Evolutionary conservation across 2,113 vertebrate genomes (phyloP).

Genomic region (Gallinago media): DNA sequence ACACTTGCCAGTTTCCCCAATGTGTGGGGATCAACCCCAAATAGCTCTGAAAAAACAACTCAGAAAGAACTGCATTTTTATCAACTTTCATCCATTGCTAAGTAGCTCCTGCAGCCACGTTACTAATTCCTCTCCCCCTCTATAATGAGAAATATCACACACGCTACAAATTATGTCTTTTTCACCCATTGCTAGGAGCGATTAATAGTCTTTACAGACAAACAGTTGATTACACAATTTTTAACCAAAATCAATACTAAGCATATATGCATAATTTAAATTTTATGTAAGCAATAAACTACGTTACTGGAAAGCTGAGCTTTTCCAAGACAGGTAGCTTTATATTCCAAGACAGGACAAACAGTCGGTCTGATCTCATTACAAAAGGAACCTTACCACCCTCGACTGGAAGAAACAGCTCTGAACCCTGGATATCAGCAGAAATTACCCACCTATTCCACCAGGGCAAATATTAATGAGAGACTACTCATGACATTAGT

Average conservation of each 20-base stretch:
- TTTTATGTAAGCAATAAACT: not conserved
- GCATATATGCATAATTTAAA: not conserved
- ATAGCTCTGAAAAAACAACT: not conserved
- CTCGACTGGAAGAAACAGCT: not conserved
- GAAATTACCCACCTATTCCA: not conserved
- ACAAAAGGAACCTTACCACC: not conserved
- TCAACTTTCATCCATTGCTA: not conserved
- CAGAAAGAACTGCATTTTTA: not conserved
- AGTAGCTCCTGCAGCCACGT: not conserved
- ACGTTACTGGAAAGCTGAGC: not conserved
- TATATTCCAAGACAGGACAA: not conserved
- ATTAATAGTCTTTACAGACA: not conserved
- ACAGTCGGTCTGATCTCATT: not conserved
- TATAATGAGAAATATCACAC: not conserved
- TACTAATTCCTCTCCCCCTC: not conserved
- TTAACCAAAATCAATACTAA: not conserved
- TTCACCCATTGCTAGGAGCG: not conserved
- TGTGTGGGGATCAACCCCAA: not conserved
- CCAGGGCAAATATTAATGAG: not conserved
- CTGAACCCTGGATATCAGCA: not conserved
- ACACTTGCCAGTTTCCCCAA: not conserved
- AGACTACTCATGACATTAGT: not conserved
- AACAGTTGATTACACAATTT: not conserved
- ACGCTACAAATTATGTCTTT: not conserved
- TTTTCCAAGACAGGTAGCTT: not conserved